Evolutionary conservation across 2,113 vertebrate species (phyloP), one percentile per base, ranked within the genome.

Genomic region (Gnathonemus longibarbis): DNA sequence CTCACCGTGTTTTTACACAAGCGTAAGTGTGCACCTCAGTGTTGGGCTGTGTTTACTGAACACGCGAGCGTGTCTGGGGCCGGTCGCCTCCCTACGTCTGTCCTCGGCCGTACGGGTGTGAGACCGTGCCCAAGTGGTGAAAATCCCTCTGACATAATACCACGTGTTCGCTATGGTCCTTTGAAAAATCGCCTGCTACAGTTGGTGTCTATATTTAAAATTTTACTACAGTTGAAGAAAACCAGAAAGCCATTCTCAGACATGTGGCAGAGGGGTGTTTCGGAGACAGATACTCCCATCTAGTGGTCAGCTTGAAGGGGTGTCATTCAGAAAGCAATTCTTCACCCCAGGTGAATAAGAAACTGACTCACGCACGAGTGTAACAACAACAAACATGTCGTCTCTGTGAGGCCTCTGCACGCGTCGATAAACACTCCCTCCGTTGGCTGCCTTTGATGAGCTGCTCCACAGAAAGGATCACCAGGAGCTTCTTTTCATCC

Each of bases 261-360:
- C 19, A 84, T 8, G 48, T 15, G 11, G 21, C 45, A 84, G 42
- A 42, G 21, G 83, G 17, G n/a, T 1, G 15, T 56, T 90, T 90
- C 5, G 7, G 52, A 31, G 42, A 74, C 89, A 90, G 27, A 90
- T 3, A 85, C 84, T 90, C 21, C 89, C 89, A 90, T 48, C 84
- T 87, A 87, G 58, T 74, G 83, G 83, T 49, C 62, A 42, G n/a
- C 66, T n/a, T 15, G 48, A 56, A 13, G 62, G 21, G 8, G n/a
- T 62, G 15, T 50, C 42, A 7, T 24, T 58, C 56, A 62, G 74
- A 80, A 62, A 31, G 46, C 45, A n/a, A 48, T 9, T 13, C 45
- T 13, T 48, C 45, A 86, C 74, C 74, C 74, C 17, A 42, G n/a
- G 84, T 50, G 45, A 49, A 8, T 86, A 27, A 27, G 45, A 86